phyloP scores from a whole-genome alignment of 2,797 vertebrate species.

The Neosilurus mollespiculum region DNA sequence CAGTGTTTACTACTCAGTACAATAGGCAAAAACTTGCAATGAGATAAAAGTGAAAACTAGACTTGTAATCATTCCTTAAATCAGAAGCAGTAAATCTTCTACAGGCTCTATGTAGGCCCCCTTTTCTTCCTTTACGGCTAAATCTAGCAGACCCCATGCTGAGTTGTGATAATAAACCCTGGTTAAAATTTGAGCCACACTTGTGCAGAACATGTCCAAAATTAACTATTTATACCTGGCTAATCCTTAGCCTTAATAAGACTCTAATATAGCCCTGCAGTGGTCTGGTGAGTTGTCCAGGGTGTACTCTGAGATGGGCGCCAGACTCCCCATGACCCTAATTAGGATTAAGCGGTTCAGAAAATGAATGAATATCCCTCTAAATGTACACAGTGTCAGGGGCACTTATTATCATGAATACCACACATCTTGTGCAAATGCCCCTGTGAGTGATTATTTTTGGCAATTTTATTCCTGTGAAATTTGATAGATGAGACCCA shows the following conservation, averaged over 20 bases:
- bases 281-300: too few relatives aligned
- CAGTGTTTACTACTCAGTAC: not conserved
- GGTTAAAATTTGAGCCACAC: constrained; percentile 14
- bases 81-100: not conserved
- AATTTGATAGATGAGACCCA: not conserved
- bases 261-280: not conserved
- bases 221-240: constrained; percentile 18
- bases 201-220: not conserved
- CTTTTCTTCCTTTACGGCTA: not conserved
- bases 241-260: constrained; percentile 37
- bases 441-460: not conserved
- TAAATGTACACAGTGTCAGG: too few relatives aligned
- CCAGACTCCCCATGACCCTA: too few relatives aligned
- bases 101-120: not conserved
- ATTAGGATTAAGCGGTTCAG: too few relatives aligned
- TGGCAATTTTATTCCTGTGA: not conserved
- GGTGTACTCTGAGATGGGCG: too few relatives aligned
- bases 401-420: too few relatives aligned
- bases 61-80: not conserved
- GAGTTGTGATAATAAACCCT: constrained; percentile 17
- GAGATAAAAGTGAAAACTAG: not conserved
- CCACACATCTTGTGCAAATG: not conserved
- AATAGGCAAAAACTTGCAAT: not conserved
- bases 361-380: too few relatives aligned
- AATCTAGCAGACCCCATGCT: constrained; percentile 22